Evolutionary conservation across 2,888 invertebrate species (phyloP), one percentile per base, ranked within the genome.

Genomic region (Hirtodrosophila trivittata): DNA sequence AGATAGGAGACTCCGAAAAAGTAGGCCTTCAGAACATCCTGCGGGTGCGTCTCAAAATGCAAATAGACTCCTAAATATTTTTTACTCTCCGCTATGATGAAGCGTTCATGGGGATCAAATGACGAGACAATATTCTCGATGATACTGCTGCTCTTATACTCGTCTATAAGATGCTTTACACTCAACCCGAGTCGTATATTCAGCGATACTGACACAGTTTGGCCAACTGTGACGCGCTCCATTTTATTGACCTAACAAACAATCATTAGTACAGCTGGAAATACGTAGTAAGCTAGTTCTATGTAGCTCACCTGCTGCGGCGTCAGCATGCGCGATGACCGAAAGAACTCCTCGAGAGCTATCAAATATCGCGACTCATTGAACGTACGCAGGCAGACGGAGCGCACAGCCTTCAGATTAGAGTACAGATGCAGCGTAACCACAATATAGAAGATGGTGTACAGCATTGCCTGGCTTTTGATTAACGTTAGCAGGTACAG

Each of bases 381-480:
- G 33, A 98, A 92, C 0, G 95, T 94, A 72, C 94, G 93, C 88
- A 98, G 92, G 74, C 94, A 93, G 7, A 98, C 93, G 0, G 96
- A 92, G 68, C 93, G 93, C 0, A 98, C 97, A 1, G 98, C 98
- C 75, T 93, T 92, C 88, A 97, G 97, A 91, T 99, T 99, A 45
- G 96, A 95, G 86, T 93, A 93, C 10, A 99, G 92, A 91, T 99
- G 98, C 10, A 97, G 89, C 28, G 92, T 75, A 30, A 97, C 95
- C 89, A 97, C 94, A 8, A 94, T 26, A 32, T 93, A 76, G 90
- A 97, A 97, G 56, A 97, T 89, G n/a, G 91, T 83, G 92, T 96
- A 94, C 37, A 95, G 93, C 75, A 94, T 92, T 91, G 87, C 90
- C 86, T 84, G 91, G 88, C 84, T 92, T 92, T 90, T 93, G 74